Conservation (phyloP, 1,140 invertebrate genomes). For the Macrocentrus cingulum region DNA sequence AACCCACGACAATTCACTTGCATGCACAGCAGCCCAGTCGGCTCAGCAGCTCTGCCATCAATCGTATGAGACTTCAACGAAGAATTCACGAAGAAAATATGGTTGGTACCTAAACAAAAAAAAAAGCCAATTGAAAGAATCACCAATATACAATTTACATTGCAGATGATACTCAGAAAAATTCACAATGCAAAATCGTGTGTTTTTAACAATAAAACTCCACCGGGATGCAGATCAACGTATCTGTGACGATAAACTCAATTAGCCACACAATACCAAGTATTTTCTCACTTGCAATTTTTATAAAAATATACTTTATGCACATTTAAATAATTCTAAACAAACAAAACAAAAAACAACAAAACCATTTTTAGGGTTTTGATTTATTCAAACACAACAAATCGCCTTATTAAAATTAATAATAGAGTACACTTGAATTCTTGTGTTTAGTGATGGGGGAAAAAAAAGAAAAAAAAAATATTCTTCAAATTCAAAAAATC, state of each 20-base stretch:
- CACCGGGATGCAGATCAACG: conserved; percentile 38
- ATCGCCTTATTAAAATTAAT: too few species aligned
- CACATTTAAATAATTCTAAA: conserved; percentile 2
- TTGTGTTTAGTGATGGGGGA: too few species aligned
- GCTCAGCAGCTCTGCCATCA: conserved; percentile 46
- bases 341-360: not conserved
- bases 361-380: conserved; percentile 7
- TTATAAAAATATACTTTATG: conserved; percentile 3
- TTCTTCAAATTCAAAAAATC: too few species aligned
- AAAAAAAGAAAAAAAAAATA: too few species aligned
- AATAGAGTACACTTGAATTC: too few species aligned
- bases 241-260: conserved; percentile 13
- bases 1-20: conserved; percentile 27
- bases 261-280: too few species aligned
- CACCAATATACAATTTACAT: conserved; percentile 10
- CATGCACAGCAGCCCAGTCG: conserved; percentile 18
- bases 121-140: not conserved
- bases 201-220: conserved; percentile 29
- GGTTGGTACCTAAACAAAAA: conserved; percentile 30
- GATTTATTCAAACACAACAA: conserved; percentile 42
- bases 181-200: conserved; percentile 45
- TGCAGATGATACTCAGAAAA: conserved; percentile 42
- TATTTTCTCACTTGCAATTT: too few species aligned
- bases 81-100: conserved; percentile 49
- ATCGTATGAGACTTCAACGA: conserved; percentile 44